Evolutionary conservation across 2,888 invertebrate species (phyloP).

Genomic region (Hyposoter dolosus): DNA sequence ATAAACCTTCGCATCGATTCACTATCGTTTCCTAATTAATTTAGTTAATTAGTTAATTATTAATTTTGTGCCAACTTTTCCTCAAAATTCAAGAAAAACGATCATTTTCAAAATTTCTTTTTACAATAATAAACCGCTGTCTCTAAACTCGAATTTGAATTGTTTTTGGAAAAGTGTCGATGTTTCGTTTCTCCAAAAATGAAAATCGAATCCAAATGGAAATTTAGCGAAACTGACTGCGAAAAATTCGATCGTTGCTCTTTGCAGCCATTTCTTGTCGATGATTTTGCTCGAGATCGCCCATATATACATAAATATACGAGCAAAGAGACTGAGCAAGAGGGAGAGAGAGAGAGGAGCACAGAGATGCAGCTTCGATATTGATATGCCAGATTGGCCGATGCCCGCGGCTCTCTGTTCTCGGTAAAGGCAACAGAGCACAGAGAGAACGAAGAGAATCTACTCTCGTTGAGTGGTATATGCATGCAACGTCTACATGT

Average conservation of each 20-base stretch:
- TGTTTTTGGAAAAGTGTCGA: too few species aligned
- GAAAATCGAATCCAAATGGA: not conserved
- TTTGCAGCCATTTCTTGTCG: too few species aligned
- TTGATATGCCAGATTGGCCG: constrained; percentile 77
- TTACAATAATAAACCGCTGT: too few species aligned
- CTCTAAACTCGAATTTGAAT: too few species aligned
- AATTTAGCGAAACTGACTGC: not conserved
- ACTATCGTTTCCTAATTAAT: too few species aligned
- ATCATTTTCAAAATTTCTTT: too few species aligned
- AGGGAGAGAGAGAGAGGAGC: not conserved
- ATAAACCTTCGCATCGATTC: not conserved
- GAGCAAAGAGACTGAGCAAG: not conserved
- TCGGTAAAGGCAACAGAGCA: constrained; percentile 19
- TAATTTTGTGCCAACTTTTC: not conserved
- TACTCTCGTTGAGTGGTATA: constrained; percentile 75
- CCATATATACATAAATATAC: not conserved
- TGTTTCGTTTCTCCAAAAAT: too few species aligned
- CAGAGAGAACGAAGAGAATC: constrained; percentile 70
- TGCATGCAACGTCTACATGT: constrained; percentile 53
- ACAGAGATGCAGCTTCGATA: constrained; percentile 77
- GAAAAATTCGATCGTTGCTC: not conserved
- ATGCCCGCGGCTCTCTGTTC: constrained; percentile 70
- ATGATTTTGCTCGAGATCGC: not conserved
- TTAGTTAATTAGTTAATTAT: too few species aligned
- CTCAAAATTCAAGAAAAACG: too few species aligned